A percentile compares a stretch with the other conserved stretches of the same genome.
Evolutionary conservation across 2,888 invertebrate genomes (phyloP).

Genomic region (Esperia sulphurella): DNA sequence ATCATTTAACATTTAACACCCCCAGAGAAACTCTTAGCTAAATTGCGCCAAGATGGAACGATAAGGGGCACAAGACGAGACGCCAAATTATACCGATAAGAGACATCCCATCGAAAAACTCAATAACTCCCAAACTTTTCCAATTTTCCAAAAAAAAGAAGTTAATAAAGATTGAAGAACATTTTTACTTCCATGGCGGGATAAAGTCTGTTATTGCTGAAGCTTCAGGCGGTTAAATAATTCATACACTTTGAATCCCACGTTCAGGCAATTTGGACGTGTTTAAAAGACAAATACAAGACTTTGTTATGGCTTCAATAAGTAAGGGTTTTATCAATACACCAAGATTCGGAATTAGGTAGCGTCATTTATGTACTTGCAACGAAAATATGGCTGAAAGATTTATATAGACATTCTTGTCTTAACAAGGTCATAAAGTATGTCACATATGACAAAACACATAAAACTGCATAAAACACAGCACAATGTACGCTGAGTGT

Average conservation of each 20-base stretch:
- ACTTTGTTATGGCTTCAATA: too few relatives aligned
- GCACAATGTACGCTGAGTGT: too few relatives aligned
- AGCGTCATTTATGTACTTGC: too few relatives aligned
- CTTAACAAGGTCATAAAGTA: too few relatives aligned
- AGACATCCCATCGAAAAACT: background rate
- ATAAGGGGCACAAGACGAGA: background rate
- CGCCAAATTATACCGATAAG: background rate
- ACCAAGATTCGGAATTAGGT: too few relatives aligned
- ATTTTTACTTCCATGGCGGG: background rate
- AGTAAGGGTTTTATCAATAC: too few relatives aligned
- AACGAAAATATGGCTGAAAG: too few relatives aligned
- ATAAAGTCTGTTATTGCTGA: background rate
- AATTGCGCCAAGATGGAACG: background rate
- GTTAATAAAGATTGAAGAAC: background rate
- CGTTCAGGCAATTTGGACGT: background rate
- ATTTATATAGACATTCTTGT: too few relatives aligned
- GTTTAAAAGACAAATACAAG: background rate
- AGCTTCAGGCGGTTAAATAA: background rate
- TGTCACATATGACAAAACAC: too few relatives aligned
- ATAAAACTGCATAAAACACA: too few relatives aligned
- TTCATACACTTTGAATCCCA: background rate
- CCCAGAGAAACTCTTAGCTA: background rate
- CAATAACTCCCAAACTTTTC: constrained; percentile 7
- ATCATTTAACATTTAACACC: too few relatives aligned
- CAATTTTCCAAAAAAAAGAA: constrained; percentile 5